Conservation (phyloP, 1,140 invertebrate genomes). For the Drosophila jambulina region DNA sequence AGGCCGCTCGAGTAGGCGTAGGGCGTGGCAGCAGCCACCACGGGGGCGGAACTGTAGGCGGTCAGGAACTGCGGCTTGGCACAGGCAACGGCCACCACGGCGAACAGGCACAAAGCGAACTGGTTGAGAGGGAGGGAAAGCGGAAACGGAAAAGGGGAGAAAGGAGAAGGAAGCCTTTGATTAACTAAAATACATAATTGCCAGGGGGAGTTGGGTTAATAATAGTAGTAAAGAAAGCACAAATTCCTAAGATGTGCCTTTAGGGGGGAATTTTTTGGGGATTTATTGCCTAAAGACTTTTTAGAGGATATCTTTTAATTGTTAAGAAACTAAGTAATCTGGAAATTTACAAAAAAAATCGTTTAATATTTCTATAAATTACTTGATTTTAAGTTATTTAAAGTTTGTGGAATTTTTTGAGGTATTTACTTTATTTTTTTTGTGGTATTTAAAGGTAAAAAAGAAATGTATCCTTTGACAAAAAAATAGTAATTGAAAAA, state of each 20-base stretch:
- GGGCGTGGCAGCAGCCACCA: constrained; percentile 67
- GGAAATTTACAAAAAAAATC: not conserved
- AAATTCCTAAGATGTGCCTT: not conserved
- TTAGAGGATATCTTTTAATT: not conserved
- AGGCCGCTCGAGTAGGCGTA: constrained; percentile 68
- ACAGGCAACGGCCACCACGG: constrained; percentile 70
- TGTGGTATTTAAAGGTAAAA: not conserved
- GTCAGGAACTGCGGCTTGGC: constrained; percentile 76
- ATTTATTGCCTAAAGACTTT: not conserved
- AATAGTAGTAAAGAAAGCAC: not conserved
- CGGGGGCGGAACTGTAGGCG: constrained; percentile 63
- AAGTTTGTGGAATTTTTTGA: not conserved
- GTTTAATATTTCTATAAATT: not conserved
- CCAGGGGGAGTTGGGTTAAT: not conserved
- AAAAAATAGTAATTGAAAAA: not conserved
- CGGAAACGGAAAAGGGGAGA: not conserved
- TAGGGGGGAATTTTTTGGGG: not conserved
- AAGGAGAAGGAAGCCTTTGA: not conserved
- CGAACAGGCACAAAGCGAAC: constrained; percentile 77
- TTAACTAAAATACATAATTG: constrained; percentile 17
- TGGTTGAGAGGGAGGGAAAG: constrained; percentile 14
- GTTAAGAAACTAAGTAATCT: not conserved
- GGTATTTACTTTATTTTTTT: not conserved
- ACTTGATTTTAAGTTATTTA: not conserved
- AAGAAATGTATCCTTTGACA: not conserved